Evolutionary conservation across 2,888 invertebrate species (phyloP).

Genomic region (Apodemia zela): DNA sequence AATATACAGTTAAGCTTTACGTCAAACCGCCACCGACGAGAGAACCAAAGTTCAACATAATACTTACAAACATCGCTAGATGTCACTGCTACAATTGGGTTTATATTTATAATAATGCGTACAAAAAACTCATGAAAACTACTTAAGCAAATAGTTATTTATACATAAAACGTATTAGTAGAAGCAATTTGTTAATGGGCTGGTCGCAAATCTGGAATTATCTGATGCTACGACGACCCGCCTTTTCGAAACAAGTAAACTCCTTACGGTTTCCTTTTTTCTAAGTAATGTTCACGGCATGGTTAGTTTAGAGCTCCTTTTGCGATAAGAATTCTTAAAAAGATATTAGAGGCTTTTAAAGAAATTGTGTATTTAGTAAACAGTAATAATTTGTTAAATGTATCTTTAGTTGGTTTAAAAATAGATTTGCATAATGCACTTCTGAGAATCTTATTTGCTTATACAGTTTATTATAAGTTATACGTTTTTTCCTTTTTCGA

Average conservation of each 20-base stretch:
- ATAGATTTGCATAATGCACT: constrained; percentile 17
- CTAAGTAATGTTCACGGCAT: constrained; percentile 67
- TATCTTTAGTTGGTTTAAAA: constrained; percentile 23
- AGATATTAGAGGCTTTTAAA: constrained; percentile 72
- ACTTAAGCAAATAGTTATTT: too few species aligned
- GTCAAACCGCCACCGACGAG: neutral
- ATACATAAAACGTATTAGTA: constrained; percentile 34
- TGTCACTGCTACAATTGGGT: constrained; percentile 35
- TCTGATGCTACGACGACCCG: constrained; percentile 61
- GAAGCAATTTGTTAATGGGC: constrained; percentile 74
- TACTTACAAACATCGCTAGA: constrained; percentile 26
- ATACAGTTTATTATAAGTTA: neutral
- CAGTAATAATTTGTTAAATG: constrained; percentile 17
- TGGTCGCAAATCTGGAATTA: constrained; percentile 70
- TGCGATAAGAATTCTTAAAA: constrained; percentile 69
- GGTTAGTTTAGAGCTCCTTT: constrained; percentile 68
- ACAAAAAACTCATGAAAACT: neutral
- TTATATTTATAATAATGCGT: constrained; percentile 35
- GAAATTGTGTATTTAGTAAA: constrained; percentile 51
- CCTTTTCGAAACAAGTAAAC: constrained; percentile 73
- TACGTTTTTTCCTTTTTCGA: too few species aligned
- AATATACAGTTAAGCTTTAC: neutral
- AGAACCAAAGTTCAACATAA: constrained; percentile 26
- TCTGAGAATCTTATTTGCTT: neutral
- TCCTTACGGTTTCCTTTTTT: constrained; percentile 57